Evolutionary conservation across 1,140 invertebrate genomes (phyloP).

Genomic region (Heliothis subflexa): DNA sequence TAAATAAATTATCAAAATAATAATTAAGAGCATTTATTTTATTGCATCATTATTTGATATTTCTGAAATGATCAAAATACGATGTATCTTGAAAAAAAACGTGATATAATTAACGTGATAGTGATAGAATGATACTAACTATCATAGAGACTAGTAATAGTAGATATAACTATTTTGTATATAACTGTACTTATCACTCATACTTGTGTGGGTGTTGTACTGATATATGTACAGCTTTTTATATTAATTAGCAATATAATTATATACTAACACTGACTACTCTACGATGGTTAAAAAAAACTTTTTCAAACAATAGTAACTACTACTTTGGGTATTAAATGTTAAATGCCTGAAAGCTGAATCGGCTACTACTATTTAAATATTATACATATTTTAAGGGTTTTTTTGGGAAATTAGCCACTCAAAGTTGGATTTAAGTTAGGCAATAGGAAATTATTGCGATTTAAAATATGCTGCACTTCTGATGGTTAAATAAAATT

Average conservation of each 20-base stretch:
- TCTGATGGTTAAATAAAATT: not conserved
- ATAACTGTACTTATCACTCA: slow-evolving; percentile 59
- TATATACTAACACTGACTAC: slow-evolving; percentile 13
- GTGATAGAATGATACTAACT: not conserved
- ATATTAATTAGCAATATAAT: slow-evolving; percentile 29
- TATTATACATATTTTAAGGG: no score
- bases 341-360: no score
- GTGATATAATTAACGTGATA: no score
- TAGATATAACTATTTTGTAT: not conserved
- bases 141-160: not conserved
- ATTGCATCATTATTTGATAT: no score
- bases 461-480: no score
- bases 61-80: no score
- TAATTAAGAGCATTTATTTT: no score
- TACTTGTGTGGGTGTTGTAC: slow-evolving; percentile 58
- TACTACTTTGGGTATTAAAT: no score
- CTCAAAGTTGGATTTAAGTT: not conserved
- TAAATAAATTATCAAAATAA: no score
- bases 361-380: no score
- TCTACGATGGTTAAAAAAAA: not conserved
- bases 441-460: not conserved
- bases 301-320: no score
- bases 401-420: not conserved
- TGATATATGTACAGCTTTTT: slow-evolving; percentile 55
- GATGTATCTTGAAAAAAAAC: no score